Percentiles rank a stretch among this genome's conserved stretches.
These are phyloP conservation scores for Macaria liturata DNA, from an alignment of 2,888 invertebrate genomes.

Conservation along the genomic window DNA sequence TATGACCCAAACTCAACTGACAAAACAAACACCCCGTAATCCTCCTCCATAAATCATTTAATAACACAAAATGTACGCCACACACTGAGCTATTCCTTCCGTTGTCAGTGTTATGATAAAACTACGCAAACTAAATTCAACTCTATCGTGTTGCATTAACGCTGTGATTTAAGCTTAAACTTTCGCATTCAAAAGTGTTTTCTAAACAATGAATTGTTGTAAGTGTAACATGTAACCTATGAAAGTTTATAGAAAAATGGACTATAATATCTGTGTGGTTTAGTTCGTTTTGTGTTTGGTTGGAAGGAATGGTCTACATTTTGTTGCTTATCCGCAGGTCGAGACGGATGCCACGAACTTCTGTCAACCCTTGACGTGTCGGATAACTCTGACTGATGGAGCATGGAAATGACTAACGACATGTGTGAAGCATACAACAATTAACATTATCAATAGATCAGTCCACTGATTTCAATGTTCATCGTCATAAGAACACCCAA, in stretches of 20 bases:
- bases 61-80: slow-evolving; percentile 82
- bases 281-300: slow-evolving; percentile 42
- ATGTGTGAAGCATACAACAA: slow-evolving; percentile 43
- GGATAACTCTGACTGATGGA: slow-evolving; percentile 77
- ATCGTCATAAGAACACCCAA: neutral
- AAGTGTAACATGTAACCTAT: slow-evolving; percentile 54
- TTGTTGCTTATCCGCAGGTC: slow-evolving; percentile 64
- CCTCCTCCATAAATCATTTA: slow-evolving; percentile 82
- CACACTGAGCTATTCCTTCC: slow-evolving; percentile 81
- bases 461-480: neutral
- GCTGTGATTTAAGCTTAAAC: slow-evolving; percentile 34
- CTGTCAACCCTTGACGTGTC: slow-evolving; percentile 78
- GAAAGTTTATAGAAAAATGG: slow-evolving; percentile 42
- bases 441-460: neutral
- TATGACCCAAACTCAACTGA: slow-evolving; percentile 59
- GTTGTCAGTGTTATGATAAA: slow-evolving; percentile 58
- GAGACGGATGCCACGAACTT: slow-evolving; percentile 72
- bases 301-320: slow-evolving; percentile 40
- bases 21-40: slow-evolving; percentile 58
- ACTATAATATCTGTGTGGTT: slow-evolving; percentile 39
- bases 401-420: slow-evolving; percentile 64
- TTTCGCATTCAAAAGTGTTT: slow-evolving; percentile 48
- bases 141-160: slow-evolving; percentile 35
- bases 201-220: slow-evolving; percentile 41
- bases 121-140: slow-evolving; percentile 36